phyloP scores from a whole-genome alignment of 2,113 vertebrate genomes.

The Ondatra zibethicus region DNA sequence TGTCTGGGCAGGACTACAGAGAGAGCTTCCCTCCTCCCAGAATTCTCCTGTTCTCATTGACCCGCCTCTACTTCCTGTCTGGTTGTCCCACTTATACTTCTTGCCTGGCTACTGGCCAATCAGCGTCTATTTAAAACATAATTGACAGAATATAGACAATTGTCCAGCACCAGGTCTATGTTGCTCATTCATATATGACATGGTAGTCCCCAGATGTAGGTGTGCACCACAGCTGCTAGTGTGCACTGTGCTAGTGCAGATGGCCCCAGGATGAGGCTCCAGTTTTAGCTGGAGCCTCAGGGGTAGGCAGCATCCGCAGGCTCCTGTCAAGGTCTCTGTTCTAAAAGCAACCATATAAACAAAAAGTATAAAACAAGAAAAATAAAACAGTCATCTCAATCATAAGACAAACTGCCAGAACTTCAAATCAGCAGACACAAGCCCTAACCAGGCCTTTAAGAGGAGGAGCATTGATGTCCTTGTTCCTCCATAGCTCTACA shows the following conservation, averaged over 20 bases:
- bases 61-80: too few species aligned
- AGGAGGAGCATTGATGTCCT: background rate
- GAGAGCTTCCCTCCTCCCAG: too few species aligned
- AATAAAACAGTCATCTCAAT: background rate
- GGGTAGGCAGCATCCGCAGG: background rate
- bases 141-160: too few species aligned
- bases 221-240: background rate
- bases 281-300: background rate
- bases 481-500: slow-evolving; percentile 38
- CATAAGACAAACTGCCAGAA: background rate
- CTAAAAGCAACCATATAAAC: background rate
- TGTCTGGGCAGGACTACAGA: too few species aligned
- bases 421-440: background rate
- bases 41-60: too few species aligned
- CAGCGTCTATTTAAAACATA: too few species aligned
- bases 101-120: too few species aligned
- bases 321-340: background rate
- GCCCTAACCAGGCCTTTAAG: background rate
- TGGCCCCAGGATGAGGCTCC: background rate
- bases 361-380: background rate
- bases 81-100: too few species aligned
- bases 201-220: background rate
- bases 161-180: too few species aligned
- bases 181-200: too few species aligned
- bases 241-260: background rate